A percentile compares a stretch with the other conserved stretches of the same genome.
phyloP scores from a whole-genome alignment of 1,140 invertebrate genomes.

The Drosophila kepulauana region DNA sequence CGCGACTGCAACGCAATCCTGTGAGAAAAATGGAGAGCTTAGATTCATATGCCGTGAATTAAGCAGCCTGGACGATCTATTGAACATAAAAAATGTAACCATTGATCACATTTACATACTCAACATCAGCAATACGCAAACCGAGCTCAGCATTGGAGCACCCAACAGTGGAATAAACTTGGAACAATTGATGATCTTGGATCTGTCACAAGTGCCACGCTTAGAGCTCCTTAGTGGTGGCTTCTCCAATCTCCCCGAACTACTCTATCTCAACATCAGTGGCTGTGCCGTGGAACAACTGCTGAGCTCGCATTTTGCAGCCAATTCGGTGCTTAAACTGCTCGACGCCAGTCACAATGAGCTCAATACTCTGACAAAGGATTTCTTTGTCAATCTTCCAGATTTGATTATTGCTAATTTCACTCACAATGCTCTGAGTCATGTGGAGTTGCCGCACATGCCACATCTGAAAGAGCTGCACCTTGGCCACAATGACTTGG shows the following conservation, averaged over 20 bases:
- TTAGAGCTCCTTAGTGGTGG: slow-evolving; percentile 49
- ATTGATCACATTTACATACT: slow-evolving; percentile 50
- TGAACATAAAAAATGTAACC: slow-evolving; percentile 12
- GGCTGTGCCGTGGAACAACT: slow-evolving; percentile 47
- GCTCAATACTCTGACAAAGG: slow-evolving; percentile 51
- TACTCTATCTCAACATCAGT: slow-evolving; percentile 67
- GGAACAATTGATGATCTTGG: slow-evolving; percentile 36
- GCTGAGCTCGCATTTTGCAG: slow-evolving; percentile 49
- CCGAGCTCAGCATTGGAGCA: slow-evolving; percentile 42
- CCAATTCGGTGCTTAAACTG: slow-evolving; percentile 51
- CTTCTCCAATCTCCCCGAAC: slow-evolving; percentile 56
- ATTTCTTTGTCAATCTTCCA: slow-evolving; percentile 51
- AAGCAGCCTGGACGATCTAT: slow-evolving; percentile 54
- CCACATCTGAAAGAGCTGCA: slow-evolving; percentile 59
- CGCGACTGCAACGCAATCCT: slow-evolving; percentile 16
- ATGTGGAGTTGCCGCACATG: slow-evolving; percentile 57
- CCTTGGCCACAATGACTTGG: slow-evolving; percentile 68
- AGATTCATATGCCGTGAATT: slow-evolving; percentile 58
- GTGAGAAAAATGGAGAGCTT: slow-evolving; percentile 57
- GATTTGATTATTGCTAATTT: slow-evolving; percentile 73
- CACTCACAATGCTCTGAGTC: slow-evolving; percentile 63
- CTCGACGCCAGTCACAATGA: slow-evolving; percentile 75
- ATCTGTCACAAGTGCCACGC: slow-evolving; percentile 49
- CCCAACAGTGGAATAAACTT: slow-evolving; percentile 28
- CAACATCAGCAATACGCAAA: slow-evolving; percentile 48